phyloP scores from a whole-genome alignment of 2,113 vertebrate genomes.

The Poeciliopsis retropinna region DNA sequence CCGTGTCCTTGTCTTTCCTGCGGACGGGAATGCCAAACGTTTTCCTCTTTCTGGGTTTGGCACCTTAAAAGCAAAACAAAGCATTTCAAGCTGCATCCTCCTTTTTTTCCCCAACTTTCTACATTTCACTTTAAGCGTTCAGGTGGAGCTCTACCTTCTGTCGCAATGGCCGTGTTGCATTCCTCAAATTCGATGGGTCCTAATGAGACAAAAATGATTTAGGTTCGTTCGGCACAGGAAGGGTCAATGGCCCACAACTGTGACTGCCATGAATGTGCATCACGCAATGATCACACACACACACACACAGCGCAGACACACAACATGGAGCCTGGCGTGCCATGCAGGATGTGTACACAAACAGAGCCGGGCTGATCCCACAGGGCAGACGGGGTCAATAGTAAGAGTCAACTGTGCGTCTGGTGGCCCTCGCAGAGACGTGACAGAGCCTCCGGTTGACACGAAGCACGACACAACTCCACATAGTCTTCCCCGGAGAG shows the following conservation, averaged over 20 bases:
- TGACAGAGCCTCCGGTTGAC: background rate
- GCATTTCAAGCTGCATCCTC: background rate
- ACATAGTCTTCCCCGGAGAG: conserved; percentile 7
- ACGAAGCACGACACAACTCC: conserved; percentile 4
- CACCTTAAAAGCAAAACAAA: conserved; percentile 71
- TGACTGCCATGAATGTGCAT: conserved; percentile 59
- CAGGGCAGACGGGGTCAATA: conserved; percentile 72
- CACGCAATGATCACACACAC: conserved; percentile 57
- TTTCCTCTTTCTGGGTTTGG: conserved; percentile 94
- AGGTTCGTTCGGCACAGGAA: conserved; percentile 64
- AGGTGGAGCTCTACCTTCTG: conserved; percentile 84
- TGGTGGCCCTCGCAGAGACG: conserved; percentile 60
- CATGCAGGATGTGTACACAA: conserved; percentile 39
- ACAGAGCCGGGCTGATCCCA: conserved; percentile 57
- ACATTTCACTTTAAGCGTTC: background rate
- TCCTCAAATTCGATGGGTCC: conserved; percentile 97
- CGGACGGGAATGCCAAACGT: conserved; percentile 92
- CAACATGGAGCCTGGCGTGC: conserved; percentile 49
- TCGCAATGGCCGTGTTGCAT: conserved; percentile 89
- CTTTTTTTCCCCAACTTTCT: background rate
- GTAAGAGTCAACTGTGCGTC: conserved; percentile 68
- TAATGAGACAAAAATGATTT: conserved; percentile 66
- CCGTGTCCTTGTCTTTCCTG: conserved; percentile 95
- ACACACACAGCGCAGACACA: conserved; percentile 24
- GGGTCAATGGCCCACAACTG: conserved; percentile 63